Percentiles rank a stretch among this genome's conserved stretches.
Evolutionary conservation across 2,797 vertebrate species (phyloP).

Genomic region (Periparus ater): DNA sequence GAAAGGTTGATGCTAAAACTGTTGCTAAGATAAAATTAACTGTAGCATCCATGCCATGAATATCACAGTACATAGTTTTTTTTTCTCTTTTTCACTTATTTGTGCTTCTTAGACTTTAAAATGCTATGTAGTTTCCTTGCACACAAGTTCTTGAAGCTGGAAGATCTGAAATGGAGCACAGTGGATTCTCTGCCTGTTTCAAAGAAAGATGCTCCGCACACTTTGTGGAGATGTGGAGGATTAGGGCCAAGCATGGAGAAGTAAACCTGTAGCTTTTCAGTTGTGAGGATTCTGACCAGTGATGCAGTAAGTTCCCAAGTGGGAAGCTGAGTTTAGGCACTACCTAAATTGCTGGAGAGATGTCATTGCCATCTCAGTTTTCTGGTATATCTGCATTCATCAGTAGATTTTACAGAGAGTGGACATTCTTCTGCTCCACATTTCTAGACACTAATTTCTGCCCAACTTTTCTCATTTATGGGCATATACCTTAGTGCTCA

Average conservation of each 20-base stretch:
- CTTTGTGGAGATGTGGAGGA: neutral
- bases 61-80: neutral
- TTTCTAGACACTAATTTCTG: neutral
- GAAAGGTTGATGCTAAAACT: neutral
- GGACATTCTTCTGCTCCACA: neutral
- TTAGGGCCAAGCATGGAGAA: neutral
- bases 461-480: neutral
- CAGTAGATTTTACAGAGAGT: neutral
- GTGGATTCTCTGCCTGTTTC: neutral
- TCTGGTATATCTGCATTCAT: neutral
- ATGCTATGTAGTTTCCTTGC: neutral
- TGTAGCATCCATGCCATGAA: neutral
- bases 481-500: accelerated
- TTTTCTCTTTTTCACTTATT: neutral
- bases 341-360: neutral
- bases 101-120: neutral
- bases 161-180: neutral
- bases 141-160: neutral
- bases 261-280: neutral
- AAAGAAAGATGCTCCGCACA: neutral
- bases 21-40: neutral
- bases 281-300: neutral
- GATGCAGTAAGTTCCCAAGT: neutral
- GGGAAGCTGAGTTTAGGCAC: neutral
- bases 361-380: neutral